Evolutionary conservation across 1,140 invertebrate species (phyloP).

Genomic region (Aphidius ervi): DNA sequence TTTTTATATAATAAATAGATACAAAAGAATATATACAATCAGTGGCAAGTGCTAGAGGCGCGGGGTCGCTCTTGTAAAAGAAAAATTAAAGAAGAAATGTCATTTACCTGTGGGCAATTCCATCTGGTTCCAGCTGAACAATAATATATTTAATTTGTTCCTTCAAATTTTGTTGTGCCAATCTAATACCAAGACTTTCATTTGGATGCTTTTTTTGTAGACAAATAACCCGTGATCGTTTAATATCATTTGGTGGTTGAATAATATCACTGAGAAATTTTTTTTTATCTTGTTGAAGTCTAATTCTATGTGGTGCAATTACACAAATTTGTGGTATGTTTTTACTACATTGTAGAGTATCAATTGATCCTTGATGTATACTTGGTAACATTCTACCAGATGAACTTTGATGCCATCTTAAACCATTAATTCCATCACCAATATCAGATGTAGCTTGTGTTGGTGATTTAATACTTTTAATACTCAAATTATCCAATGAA

Average conservation of each 20-base stretch:
- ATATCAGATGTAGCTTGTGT: conserved; percentile 19
- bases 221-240: conserved; percentile 43
- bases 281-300: conserved; percentile 48
- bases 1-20: too few species aligned
- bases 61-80: too few species aligned
- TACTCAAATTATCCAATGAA: background rate
- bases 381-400: conserved; percentile 46
- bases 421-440: conserved; percentile 34
- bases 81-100: too few species aligned
- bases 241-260: conserved; percentile 40
- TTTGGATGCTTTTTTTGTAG: conserved; percentile 58
- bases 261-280: conserved; percentile 49
- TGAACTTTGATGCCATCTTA: conserved; percentile 47
- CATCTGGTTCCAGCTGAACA: conserved; percentile 74
- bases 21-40: too few species aligned
- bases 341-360: conserved; percentile 14
- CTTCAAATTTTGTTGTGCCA: conserved; percentile 62
- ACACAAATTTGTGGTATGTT: background rate
- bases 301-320: conserved; percentile 38
- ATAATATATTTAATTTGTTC: conserved; percentile 72
- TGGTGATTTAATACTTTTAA: conserved; percentile 9
- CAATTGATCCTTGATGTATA: conserved; percentile 41
- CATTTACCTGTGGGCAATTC: conserved; percentile 70
- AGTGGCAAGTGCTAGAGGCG: too few species aligned
- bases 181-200: conserved; percentile 66